Evolutionary conservation across 2,888 invertebrate genomes (phyloP).

Genomic region (Callosobruchus maculatus): DNA sequence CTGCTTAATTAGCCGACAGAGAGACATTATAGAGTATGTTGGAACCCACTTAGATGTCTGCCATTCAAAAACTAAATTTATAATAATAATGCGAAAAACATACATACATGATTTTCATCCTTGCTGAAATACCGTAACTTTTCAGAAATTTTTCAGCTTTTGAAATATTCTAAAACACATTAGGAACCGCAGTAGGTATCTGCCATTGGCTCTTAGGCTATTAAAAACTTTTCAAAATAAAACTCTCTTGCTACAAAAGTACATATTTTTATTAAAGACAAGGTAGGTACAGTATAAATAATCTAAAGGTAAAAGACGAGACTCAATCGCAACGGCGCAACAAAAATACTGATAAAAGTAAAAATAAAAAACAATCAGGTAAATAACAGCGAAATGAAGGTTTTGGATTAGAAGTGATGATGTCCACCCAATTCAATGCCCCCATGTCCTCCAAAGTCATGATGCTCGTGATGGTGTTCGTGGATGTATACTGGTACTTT

Average conservation of each 20-base stretch:
- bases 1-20: too few species aligned
- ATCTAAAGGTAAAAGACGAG: constrained; percentile 19
- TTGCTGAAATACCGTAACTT: too few species aligned
- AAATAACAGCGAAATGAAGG: constrained; percentile 7
- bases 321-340: constrained; percentile 27
- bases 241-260: constrained; percentile 4
- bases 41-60: too few species aligned
- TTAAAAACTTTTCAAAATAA: too few species aligned
- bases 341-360: constrained; percentile 26
- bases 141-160: too few species aligned
- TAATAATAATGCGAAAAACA: too few species aligned
- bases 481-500: constrained; percentile 48
- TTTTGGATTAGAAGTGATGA: constrained; percentile 10
- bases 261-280: constrained; percentile 24
- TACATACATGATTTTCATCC: too few species aligned
- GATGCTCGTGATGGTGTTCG: constrained; percentile 46
- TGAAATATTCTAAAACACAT: too few species aligned
- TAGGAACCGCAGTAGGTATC: too few species aligned
- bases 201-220: too few species aligned
- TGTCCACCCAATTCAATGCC: constrained; percentile 24
- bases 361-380: constrained; percentile 15
- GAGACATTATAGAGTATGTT: too few species aligned
- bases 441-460: constrained; percentile 22
- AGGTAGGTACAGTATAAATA: constrained; percentile 24
- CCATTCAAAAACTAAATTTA: too few species aligned